A percentile compares a stretch with the other conserved stretches of the same genome.
Conservation (phyloP, 92 coral and sea anemone species). For the Zoanthus sociatus region DNA sequence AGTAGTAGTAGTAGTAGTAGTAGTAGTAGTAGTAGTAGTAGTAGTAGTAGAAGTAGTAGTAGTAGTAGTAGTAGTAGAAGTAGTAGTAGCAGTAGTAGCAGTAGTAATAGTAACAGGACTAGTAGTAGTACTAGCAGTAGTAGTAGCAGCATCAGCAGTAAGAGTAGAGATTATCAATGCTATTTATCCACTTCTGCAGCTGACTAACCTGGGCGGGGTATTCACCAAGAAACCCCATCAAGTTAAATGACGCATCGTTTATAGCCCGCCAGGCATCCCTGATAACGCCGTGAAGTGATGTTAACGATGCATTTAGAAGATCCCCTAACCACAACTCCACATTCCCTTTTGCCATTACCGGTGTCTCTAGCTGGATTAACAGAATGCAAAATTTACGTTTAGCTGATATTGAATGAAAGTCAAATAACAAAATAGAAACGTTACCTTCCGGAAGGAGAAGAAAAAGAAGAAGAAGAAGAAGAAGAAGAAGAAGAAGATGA, state of each 20-base stretch:
- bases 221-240: slow-evolving; percentile 79
- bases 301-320: slow-evolving; percentile 77
- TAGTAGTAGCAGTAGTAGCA: no score
- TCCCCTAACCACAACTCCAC: slow-evolving; percentile 93
- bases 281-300: slow-evolving; percentile 85
- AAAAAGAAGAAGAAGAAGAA: no score
- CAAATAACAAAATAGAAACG: not conserved
- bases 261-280: slow-evolving; percentile 88
- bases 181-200: no score
- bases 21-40: no score
- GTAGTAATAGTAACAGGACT: no score
- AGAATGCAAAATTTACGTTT: not conserved
- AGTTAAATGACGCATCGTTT: slow-evolving; percentile 75
- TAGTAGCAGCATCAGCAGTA: no score
- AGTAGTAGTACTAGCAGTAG: no score
- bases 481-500: no score
- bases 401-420: not conserved
- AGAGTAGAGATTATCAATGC: no score
- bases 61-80: no score
- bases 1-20: no score
- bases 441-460: not conserved
- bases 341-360: slow-evolving; percentile 91
- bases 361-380: slow-evolving; percentile 70
- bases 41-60: no score
- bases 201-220: slow-evolving; percentile 82